Evolutionary conservation across 2,888 invertebrate genomes (phyloP), one percentile per base, ranked within the genome.

Genomic region (Toxonevra muliebris): DNA sequence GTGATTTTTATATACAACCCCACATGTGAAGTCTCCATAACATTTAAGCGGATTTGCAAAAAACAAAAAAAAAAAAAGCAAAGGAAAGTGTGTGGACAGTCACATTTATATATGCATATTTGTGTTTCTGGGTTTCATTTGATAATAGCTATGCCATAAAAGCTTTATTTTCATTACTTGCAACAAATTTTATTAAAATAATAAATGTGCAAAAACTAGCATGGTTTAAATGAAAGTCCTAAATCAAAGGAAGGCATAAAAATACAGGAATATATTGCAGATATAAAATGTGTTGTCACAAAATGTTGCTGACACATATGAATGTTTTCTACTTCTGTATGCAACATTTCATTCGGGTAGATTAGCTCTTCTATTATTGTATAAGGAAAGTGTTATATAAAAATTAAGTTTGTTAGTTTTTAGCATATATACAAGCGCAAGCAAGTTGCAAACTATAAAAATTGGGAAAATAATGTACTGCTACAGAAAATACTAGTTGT

Each of bases 31-130:
- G 77, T 82, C 78, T 75, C 82, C 80, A 82, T 81, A 80, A 75
- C 79, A 79, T 74, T 79, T 82, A 82, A 82, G 81, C 82, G 73
- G 82, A 80, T 82, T 82, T 81, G 69, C 43, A 61, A 76, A 74
- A 30, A 12, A 30, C n/a, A n/a, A n/a, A n/a, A n/a, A n/a, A n/a
- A n/a, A n/a, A n/a, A n/a, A n/a, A n/a, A n/a, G n/a, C n/a, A n/a
- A n/a, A n/a, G n/a, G n/a, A n/a, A n/a, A n/a, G n/a, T 30, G 30
- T 30, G 30, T 30, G 30, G 30, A 30, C 30, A 30, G 2, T 30
- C 30, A 30, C 30, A 30, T 30, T 30, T 30, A 30, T n/a, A n/a
- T n/a, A n/a, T 30, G 2, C 30, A 30, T 4, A 30, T 7, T 30
- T 30, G 30, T 30, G 30, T 7, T n/a, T 30, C 30, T 30, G 30